Conservation (phyloP, 2,888 invertebrate species). For the Diplolepis rosae region DNA sequence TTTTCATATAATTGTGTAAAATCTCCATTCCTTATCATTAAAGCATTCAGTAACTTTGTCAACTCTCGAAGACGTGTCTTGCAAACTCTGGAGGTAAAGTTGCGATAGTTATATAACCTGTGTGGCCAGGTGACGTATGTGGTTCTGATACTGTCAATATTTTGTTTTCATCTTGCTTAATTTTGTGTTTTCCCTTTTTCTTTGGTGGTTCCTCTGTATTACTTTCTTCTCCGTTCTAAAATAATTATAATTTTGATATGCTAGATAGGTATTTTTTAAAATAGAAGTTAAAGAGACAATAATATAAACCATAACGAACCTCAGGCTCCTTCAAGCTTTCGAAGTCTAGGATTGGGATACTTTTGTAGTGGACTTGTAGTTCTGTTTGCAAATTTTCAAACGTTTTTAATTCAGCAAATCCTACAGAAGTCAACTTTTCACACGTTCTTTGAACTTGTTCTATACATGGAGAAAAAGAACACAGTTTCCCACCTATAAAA, state of each 20-base stretch:
- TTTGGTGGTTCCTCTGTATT: constrained; percentile 48
- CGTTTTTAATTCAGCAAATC: constrained; percentile 90
- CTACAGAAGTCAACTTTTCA: constrained; percentile 80
- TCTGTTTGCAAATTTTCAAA: constrained; percentile 91
- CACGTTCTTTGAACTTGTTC: constrained; percentile 98
- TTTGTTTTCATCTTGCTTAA: constrained; percentile 73
- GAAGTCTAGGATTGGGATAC: constrained; percentile 80
- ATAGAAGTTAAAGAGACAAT: constrained; percentile 7
- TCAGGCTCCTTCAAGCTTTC: constrained; percentile 80
- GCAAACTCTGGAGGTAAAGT: constrained; percentile 83
- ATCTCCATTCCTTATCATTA: not conserved
- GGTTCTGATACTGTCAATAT: constrained; percentile 84
- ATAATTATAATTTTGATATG: not conserved
- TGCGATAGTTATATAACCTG: constrained; percentile 96
- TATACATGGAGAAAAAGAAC: constrained; percentile 99
- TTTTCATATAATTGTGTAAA: not conserved
- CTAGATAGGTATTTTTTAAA: not conserved
- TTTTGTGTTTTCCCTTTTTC: constrained; percentile 46
- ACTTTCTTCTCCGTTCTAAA: constrained; percentile 57
- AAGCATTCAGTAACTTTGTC: not conserved
- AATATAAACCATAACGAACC: constrained; percentile 67
- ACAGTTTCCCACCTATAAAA: constrained; percentile 90
- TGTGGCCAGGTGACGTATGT: constrained; percentile 89
- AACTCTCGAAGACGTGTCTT: constrained; percentile 57
- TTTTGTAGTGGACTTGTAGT: constrained; percentile 81